Evolutionary conservation across 2,888 invertebrate species (phyloP), one percentile per base, ranked within the genome.

Genomic region (Alsophila aescularia): DNA sequence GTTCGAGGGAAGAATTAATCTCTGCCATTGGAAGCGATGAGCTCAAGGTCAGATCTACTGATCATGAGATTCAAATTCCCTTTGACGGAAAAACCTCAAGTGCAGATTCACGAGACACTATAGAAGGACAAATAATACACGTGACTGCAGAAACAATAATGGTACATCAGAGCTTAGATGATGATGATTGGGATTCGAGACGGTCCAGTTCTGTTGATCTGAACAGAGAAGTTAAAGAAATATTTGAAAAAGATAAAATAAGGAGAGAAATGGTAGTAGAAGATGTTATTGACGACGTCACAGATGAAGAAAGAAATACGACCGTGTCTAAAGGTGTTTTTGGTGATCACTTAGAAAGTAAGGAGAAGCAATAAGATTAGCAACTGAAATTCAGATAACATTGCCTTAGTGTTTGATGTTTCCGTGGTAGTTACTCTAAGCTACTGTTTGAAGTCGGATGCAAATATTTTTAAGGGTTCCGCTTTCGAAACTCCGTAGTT

Each of bases 121-220:
- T 89, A 16, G 79, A 89, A 7, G 88, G 89, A 5, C 64, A 81
- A 61, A 67, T 87, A 6, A 88, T 90, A 42, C 75, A 84, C 57
- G 78, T 90, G 0, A 79, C 81, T 0, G 70, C 83, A 64, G 85
- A 86, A 34, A 81, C 55, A 58, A 81, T 90, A 8, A 67, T 70
- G 5, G 70, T 90, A 0, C 90, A 91, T 60, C 74, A 82, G 15
- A 72, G 66, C 55, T 75, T 80, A 18, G 73, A 80, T 27, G 60
- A 62, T 7, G 69, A 73, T 32, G 64, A 52, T 32, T 79, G 75
- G 70, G 75, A 78, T 52, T 85, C 84, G 0, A 73, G 83, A 62
- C 75, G 87, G 48, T 90, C 91, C 0, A 90, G 87, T 62, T 89
- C 86, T 0, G 61, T 83, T 8, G 90, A 92, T 60, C 60, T 90